Percentiles rank a stretch among this genome's conserved stretches.
Conservation (phyloP, 2,797 vertebrate genomes). For the Sitta carolinensis region DNA sequence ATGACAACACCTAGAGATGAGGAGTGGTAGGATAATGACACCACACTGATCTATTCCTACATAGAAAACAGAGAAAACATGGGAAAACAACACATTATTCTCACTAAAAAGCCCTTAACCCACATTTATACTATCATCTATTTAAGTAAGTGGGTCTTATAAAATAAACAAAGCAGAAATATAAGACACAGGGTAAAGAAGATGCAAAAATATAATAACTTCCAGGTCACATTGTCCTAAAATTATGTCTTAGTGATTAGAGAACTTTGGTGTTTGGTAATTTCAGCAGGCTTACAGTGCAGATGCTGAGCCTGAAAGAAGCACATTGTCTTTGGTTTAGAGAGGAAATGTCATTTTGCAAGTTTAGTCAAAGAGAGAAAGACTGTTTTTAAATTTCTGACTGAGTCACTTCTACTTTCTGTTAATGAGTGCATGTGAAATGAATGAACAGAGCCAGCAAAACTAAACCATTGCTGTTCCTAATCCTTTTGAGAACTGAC, state of each 20-base stretch:
- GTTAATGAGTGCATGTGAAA: background rate
- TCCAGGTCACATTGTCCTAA: background rate
- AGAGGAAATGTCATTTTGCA: background rate
- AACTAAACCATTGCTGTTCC: background rate
- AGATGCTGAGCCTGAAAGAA: background rate
- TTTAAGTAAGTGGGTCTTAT: background rate
- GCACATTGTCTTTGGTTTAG: background rate
- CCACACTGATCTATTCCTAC: background rate
- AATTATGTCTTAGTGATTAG: background rate
- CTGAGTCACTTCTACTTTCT: background rate
- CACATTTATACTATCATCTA: background rate
- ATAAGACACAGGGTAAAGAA: background rate
- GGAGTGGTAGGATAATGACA: slow-evolving; percentile 19
- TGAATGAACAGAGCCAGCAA: background rate
- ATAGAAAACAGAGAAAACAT: background rate
- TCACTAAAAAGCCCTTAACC: background rate
- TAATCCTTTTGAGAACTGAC: background rate
- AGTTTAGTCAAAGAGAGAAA: background rate
- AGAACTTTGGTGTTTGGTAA: background rate
- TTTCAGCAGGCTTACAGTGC: background rate
- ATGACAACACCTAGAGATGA: slow-evolving; percentile 2
- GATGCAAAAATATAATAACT: background rate
- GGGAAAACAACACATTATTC: background rate
- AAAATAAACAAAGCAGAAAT: slow-evolving; percentile 3
- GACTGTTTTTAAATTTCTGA: background rate